phyloP scores from a whole-genome alignment of 1,140 invertebrate genomes.

The Nylanderia fulva region DNA sequence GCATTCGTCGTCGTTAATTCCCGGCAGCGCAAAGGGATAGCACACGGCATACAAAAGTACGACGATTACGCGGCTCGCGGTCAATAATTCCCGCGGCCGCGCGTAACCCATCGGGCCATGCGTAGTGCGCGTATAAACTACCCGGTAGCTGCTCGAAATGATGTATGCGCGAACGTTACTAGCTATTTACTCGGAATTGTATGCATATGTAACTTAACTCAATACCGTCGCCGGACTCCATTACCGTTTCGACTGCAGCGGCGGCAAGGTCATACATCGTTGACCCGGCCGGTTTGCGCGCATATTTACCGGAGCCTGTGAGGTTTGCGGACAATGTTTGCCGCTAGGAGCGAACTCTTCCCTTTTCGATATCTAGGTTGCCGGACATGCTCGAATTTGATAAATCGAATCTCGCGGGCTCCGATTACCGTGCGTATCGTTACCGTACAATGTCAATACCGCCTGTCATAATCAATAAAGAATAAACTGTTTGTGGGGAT shows the following conservation, averaged over 20 bases:
- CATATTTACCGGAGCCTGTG: constrained; percentile 55
- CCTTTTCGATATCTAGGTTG: constrained; percentile 37
- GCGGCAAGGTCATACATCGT: constrained; percentile 45
- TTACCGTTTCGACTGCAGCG: constrained; percentile 59
- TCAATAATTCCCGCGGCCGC: constrained; percentile 40
- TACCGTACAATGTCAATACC: not conserved
- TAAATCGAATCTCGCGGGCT: constrained; percentile 40
- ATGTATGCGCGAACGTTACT: constrained; percentile 62
- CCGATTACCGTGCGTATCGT: not conserved
- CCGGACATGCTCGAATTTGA: constrained; percentile 39
- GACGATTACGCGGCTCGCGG: constrained; percentile 35
- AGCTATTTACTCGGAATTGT: constrained; percentile 62
- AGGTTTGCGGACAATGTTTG: constrained; percentile 59
- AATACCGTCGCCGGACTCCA: constrained; percentile 59
- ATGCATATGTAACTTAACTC: constrained; percentile 63
- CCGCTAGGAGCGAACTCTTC: constrained; percentile 34
- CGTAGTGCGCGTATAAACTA: constrained; percentile 27
- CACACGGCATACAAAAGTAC: constrained; percentile 11
- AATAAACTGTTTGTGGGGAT: not conserved
- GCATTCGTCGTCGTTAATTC: constrained; percentile 41
- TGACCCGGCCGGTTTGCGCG: constrained; percentile 56
- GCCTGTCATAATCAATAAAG: constrained; percentile 8
- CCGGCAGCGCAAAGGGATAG: not conserved
- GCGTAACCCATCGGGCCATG: constrained; percentile 19
- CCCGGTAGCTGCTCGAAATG: constrained; percentile 56